Conservation (phyloP, 2,113 vertebrate species). For the Hemibagrus wyckioides region DNA sequence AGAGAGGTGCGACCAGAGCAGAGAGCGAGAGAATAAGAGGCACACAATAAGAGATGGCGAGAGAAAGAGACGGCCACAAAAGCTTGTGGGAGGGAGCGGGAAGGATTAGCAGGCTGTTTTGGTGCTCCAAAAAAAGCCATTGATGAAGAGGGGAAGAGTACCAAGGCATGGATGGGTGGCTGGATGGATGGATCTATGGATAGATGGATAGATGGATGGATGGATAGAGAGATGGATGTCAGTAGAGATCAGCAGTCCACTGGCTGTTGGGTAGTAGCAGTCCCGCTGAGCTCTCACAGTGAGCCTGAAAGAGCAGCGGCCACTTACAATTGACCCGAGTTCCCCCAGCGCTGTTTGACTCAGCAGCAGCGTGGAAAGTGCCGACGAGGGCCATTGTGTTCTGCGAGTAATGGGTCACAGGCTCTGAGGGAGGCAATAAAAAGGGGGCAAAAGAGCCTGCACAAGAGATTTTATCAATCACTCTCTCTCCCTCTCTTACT, state of each 20-base stretch:
- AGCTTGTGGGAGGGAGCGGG: conserved; percentile 44
- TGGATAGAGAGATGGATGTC: conserved; percentile 21
- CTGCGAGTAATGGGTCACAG: conserved; percentile 53
- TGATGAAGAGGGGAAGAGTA: conserved; percentile 49
- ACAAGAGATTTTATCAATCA: conserved; percentile 58
- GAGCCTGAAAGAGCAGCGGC: conserved; percentile 40
- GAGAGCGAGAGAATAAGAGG: conserved; percentile 31
- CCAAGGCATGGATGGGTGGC: conserved; percentile 16
- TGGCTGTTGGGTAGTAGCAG: conserved; percentile 1
- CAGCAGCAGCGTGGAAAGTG: conserved; percentile 45
- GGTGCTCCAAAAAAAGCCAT: conserved; percentile 45
- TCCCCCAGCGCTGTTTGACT: conserved; percentile 49
- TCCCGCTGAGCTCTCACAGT: conserved; percentile 36
- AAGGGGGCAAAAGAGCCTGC: conserved; percentile 49
- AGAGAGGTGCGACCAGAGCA: conserved; percentile 42
- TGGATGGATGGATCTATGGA: conserved; percentile 38
- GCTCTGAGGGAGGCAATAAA: conserved; percentile 54
- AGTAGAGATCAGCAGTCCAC: conserved; percentile 20
- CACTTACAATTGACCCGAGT: conserved; percentile 44
- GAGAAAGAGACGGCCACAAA: conserved; percentile 48
- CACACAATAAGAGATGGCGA: conserved; percentile 39
- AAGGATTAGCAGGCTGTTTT: conserved; percentile 58
- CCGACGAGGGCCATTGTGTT: conserved; percentile 41
- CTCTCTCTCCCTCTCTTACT: conserved; percentile 43
- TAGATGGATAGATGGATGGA: conserved; percentile 40